Percentiles rank a stretch among this genome's conserved stretches.
Conservation (phyloP, 2,797 vertebrate genomes). For the Molossus alvarezi region DNA sequence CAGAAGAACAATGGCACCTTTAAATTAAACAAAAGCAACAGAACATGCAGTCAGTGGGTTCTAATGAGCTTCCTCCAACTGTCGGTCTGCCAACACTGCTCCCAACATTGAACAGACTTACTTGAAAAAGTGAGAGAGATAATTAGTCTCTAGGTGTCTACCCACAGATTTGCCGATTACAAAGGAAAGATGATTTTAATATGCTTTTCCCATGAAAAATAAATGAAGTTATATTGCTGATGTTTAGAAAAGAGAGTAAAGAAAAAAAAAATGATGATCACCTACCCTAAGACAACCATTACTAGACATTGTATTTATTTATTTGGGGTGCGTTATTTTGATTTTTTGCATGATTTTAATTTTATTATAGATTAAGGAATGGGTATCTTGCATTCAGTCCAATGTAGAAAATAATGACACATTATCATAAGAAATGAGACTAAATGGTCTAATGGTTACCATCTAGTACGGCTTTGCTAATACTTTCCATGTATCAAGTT, state of each 20-base stretch:
- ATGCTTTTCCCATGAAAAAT: constrained; percentile 52
- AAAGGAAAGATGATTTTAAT: constrained; percentile 38
- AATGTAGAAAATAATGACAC: not conserved
- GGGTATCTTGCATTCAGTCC: not conserved
- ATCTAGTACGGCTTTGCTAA: not conserved
- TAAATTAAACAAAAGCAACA: constrained; percentile 10
- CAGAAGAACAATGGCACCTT: not conserved
- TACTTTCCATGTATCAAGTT: not conserved
- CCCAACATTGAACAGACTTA: not conserved
- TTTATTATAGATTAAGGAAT: not conserved
- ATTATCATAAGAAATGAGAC: not conserved
- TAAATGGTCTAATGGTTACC: not conserved
- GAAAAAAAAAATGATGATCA: constrained; percentile 23
- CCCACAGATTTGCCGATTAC: not conserved
- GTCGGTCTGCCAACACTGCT: not conserved
- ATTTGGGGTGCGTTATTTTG: not conserved
- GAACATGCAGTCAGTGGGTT: not conserved
- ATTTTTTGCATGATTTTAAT: not conserved
- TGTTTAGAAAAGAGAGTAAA: constrained; percentile 16
- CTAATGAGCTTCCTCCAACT: not conserved
- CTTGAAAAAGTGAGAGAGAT: not conserved
- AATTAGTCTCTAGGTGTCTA: not conserved
- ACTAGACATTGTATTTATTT: not conserved
- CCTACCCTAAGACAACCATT: not conserved
- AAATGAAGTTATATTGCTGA: not conserved